Evolutionary conservation across 2,797 vertebrate species (phyloP), one percentile per base, ranked within the genome.

Genomic region (Typhlichthys eigenmanni): DNA sequence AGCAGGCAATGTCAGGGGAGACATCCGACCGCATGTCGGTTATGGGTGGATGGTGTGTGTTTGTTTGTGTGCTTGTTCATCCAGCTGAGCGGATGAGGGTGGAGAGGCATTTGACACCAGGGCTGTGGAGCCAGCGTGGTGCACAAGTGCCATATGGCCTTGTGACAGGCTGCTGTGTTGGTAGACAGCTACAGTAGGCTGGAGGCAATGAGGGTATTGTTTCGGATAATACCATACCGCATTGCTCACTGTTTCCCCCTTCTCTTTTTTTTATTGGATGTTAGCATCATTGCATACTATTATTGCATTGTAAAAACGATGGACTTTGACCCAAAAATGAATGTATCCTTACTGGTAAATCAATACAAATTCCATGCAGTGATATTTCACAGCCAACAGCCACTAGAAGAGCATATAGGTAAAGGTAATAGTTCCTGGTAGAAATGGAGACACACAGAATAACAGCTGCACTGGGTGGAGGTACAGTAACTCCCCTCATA

Each of bases 1-100:
- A 74, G 64, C 74, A 65, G 4, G 10, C 52, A 58, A 70, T 47
- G 69, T 76, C 79, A 57, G n/a, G 68, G 72, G 66, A 79, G 47
- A 45, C 34, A 38, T 5, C 6, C 6, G 5, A 38, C 34, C 54
- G 61, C 24, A 17, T 62, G 47, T 56, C 45, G 71, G 62, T 52
- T 17, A 13, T 46, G 47, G 50, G 46, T 51, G 66, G 57, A 16
- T 55, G 53, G 60, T 60, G 16, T 59, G 58, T 60, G 58, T 69
- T 59, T 75, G 66, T 46, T 47, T 50, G 58, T 38, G 65, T 58
- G 75, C 66, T 74, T 75, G 58, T 47, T 67, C 58, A 58, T 66
- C 69, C 60, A 66, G 16, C 61, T 75, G 64, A 62, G 72, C 60
- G 24, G 63, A 82, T 76, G 70, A 74, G 66, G 62, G 52, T 51